Evolutionary conservation across 2,797 vertebrate species (phyloP).

Genomic region (Iguana delicatissima): DNA sequence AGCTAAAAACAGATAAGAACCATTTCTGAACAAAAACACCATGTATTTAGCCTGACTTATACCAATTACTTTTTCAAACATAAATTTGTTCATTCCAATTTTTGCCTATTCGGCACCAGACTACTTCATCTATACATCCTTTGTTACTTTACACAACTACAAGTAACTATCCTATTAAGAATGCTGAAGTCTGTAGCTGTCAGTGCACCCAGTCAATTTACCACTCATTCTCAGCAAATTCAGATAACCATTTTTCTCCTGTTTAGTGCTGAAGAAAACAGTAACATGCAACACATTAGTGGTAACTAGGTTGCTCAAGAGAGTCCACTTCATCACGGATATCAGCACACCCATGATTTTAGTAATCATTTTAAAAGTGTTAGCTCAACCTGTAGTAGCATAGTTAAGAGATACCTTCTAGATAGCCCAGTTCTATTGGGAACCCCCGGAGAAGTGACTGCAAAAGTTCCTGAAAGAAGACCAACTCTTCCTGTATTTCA

Average conservation of each 20-base stretch:
- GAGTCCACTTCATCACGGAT: background rate
- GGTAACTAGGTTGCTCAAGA: background rate
- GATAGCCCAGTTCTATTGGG: background rate
- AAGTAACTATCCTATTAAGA: background rate
- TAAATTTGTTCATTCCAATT: background rate
- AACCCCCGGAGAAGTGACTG: background rate
- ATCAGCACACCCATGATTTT: background rate
- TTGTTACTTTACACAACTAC: background rate
- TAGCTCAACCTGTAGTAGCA: background rate
- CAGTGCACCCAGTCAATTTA: background rate
- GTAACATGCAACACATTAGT: background rate
- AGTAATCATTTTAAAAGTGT: background rate
- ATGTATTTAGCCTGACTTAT: background rate
- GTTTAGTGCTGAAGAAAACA: background rate
- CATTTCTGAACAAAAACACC: background rate
- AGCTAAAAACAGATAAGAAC: background rate
- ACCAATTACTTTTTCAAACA: background rate
- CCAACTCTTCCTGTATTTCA: background rate
- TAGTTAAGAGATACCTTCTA: background rate
- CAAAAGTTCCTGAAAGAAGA: background rate
- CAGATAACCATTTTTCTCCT: background rate
- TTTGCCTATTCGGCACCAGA: background rate
- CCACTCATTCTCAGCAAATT: no score
- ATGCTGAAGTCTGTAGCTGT: background rate
- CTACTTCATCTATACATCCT: background rate